These are phyloP conservation scores for Ceriagrion tenellum DNA, from an alignment of 2,888 invertebrate genomes.

Conservation along the genomic window DNA sequence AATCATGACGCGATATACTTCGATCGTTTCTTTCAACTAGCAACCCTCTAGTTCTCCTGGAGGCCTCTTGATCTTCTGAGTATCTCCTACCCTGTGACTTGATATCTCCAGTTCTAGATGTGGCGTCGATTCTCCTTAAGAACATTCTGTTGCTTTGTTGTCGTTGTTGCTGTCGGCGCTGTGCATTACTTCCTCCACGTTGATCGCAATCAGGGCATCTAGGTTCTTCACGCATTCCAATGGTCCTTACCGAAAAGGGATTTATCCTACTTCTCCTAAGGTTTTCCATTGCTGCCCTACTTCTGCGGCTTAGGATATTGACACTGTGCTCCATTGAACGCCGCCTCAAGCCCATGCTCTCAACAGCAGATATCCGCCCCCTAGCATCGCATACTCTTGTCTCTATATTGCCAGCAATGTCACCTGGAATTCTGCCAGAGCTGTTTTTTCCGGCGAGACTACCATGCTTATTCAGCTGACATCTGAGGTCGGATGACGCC, in stretches of 20 bases:
- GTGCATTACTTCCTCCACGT: no score
- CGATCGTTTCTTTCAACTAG: background rate
- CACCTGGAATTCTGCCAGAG: background rate
- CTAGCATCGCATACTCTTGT: background rate
- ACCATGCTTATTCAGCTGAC: no score
- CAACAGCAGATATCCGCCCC: background rate
- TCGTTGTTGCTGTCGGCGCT: background rate
- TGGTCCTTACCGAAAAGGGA: no score
- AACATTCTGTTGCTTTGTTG: background rate
- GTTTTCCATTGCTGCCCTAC: no score
- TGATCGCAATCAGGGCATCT: no score
- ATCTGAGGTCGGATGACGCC: background rate
- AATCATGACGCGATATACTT: background rate
- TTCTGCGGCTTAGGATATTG: background rate
- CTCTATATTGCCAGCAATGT: background rate
- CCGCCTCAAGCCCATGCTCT: background rate
- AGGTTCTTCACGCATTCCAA: no score
- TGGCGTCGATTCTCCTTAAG: no score
- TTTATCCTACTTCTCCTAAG: no score
- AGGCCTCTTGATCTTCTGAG: background rate
- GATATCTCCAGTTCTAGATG: background rate
- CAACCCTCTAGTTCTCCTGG: background rate
- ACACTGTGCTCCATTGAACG: background rate
- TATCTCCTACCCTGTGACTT: background rate
- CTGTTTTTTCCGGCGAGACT: background rate